Base-by-base conservation (phyloP, 2,888 invertebrate species). In the Acleris literana region DNA sequence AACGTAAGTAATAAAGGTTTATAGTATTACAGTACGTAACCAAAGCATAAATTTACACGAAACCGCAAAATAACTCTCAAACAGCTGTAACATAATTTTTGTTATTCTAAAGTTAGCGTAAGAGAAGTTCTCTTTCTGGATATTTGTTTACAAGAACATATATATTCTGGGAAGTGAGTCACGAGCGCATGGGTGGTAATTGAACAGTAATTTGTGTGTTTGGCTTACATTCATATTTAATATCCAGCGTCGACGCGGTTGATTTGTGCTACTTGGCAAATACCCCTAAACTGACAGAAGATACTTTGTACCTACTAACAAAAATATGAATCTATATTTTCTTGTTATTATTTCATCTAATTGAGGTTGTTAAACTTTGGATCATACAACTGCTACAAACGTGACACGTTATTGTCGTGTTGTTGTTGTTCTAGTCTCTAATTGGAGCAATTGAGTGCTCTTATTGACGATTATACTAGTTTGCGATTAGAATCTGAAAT, bases 201-300 rank as follows among this genome's bases (percentile, higher is more conserved):
- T 69, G 60, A 71, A 66, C 61, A 55, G 60, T 56, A 69, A 69
- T 72, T 72, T 74, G 69, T 71, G 71, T 69, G 71, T 72, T 81
- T 80, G 78, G 76, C 77, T 72, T 70, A 72, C 67, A 72, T 70
- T 76, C 68, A 39, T 60, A 60, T 56, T 68, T 52, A 68, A 74
- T 71, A 70, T 70, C 69, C 66, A 70, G 59, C 55, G 70, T 74
- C 74, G 74, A 76, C 70, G 69, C 57, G 63, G 67, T 73, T 71
- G 75, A 81, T 82, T 82, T 78, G 77, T 74, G 63, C 70, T 67
- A 65, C 72, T 80, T 82, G 79, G 77, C 82, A 81, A 74, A 78
- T 75, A 71, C 70, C 60, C 63, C 68, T 69, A 59, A 63, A 66
- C 52, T 63, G 63, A 63, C 53, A 49, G 54, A 64, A 67, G 66